Conservation (phyloP, 2,113 vertebrate genomes). For the Amphiprion ocellaris region DNA sequence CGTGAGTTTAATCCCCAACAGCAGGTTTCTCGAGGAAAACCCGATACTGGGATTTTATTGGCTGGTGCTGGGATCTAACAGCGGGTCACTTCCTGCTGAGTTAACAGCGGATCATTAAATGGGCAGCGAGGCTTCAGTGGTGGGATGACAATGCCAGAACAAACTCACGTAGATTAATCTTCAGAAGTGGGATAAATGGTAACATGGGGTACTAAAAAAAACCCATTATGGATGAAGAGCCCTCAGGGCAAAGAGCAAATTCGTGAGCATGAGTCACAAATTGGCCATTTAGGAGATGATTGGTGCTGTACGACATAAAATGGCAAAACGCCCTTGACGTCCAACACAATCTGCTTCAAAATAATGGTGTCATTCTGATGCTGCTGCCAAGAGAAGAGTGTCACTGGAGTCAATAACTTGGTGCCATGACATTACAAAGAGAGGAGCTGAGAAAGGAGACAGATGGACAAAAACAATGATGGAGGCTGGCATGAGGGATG, state of each 20-base stretch:
- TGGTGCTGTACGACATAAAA: conserved; percentile 27
- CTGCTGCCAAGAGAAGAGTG: background rate
- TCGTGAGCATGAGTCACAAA: conserved; percentile 50
- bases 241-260: conserved; percentile 12
- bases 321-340: conserved; percentile 46
- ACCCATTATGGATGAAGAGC: conserved; percentile 34
- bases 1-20: conserved; percentile 58
- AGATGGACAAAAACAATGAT: background rate
- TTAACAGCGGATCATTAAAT: conserved; percentile 43
- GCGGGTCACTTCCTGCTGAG: conserved; percentile 34
- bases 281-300: conserved; percentile 41
- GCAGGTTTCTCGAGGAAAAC: conserved; percentile 59
- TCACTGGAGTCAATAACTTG: conserved; percentile 25
- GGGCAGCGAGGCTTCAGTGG: conserved; percentile 23
- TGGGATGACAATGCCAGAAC: background rate
- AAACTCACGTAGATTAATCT: conserved; percentile 17
- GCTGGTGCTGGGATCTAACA: conserved; percentile 27
- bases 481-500: background rate
- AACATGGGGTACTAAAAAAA: conserved; percentile 10
- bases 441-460: conserved; percentile 7
- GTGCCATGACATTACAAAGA: conserved; percentile 16
- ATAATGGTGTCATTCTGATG: conserved; percentile 32
- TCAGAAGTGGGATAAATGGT: conserved; percentile 13
- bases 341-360: conserved; percentile 47
- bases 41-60: conserved; percentile 56